These are phyloP conservation scores for Scophthalmus maximus DNA, from an alignment of 2,113 vertebrate species.

Conservation along the genomic window DNA sequence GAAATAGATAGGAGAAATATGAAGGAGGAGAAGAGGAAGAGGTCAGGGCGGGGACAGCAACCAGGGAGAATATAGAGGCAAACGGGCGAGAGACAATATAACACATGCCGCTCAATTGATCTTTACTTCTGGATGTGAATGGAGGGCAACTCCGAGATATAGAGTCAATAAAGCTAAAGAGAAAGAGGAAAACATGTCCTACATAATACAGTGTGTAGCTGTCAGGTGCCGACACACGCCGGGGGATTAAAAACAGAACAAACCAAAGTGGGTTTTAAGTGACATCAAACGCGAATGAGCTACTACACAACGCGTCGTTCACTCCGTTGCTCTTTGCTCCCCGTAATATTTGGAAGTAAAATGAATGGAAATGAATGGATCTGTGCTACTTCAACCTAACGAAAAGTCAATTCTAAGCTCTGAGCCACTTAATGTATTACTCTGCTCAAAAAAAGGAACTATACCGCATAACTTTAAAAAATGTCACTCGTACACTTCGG, in stretches of 20 bases:
- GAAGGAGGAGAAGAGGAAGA: conserved; percentile 32
- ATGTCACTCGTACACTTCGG: conserved; percentile 5
- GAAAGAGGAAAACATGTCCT: background rate
- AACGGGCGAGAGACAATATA: conserved; percentile 28
- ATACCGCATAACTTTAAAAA: background rate
- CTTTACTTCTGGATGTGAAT: conserved; percentile 42
- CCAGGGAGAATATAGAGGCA: conserved; percentile 15
- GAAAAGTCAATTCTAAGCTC: conserved; percentile 12
- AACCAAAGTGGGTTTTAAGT: conserved; percentile 13
- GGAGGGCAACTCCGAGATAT: conserved; percentile 21
- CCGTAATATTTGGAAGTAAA: conserved; percentile 17
- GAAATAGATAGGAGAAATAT: conserved; percentile 45
- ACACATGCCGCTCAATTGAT: background rate
- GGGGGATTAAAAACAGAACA: background rate
- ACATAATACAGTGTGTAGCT: background rate
- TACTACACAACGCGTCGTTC: background rate
- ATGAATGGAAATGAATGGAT: background rate
- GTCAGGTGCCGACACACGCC: conserved; percentile 18
- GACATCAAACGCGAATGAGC: conserved; percentile 17
- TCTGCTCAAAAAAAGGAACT: background rate
- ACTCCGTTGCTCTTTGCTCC: conserved; percentile 1
- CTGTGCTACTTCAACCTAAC: background rate
- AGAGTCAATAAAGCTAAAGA: conserved; percentile 24
- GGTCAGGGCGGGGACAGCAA: conserved; percentile 62
- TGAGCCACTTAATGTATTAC: background rate